A percentile compares a stretch with the other conserved stretches of the same genome.
Evolutionary conservation across 64 coral and sea anemone species (phyloP).

Genomic region (Trachythela sp.): DNA sequence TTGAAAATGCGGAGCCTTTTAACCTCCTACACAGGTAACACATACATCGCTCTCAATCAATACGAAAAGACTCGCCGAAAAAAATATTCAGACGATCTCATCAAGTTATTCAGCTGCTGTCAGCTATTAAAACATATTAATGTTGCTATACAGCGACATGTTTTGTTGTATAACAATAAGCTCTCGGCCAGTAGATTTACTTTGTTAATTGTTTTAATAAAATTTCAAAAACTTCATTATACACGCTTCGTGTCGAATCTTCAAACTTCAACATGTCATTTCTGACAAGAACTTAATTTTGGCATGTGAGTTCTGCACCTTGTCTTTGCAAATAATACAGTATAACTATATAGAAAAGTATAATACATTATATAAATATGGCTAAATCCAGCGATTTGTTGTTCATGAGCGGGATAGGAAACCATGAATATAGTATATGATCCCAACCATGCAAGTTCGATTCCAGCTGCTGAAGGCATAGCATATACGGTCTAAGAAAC

Average conservation of each 20-base stretch:
- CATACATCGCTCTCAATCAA: neutral
- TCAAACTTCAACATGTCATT: neutral
- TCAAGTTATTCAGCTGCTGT: neutral
- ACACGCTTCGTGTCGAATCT: neutral
- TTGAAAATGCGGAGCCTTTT: neutral
- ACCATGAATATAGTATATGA: no score
- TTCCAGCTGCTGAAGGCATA: no score
- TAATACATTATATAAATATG: no score
- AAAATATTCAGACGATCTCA: no score
- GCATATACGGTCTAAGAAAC: no score
- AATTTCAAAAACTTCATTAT: neutral
- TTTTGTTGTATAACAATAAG: neutral
- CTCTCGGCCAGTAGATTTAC: neutral
- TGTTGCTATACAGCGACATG: neutral
- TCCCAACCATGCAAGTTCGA: no score
- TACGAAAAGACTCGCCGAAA: no score
- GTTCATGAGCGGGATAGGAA: no score
- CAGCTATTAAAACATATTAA: neutral
- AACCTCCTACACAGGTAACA: neutral
- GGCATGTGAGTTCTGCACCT: neutral
- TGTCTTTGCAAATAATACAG: neutral
- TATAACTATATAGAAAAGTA: no score
- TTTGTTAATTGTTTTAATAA: neutral
- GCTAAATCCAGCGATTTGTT: no score
- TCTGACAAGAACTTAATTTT: neutral